Base-by-base conservation (phyloP, 2,797 vertebrate species). In the Rhinatrema bivittatum region DNA sequence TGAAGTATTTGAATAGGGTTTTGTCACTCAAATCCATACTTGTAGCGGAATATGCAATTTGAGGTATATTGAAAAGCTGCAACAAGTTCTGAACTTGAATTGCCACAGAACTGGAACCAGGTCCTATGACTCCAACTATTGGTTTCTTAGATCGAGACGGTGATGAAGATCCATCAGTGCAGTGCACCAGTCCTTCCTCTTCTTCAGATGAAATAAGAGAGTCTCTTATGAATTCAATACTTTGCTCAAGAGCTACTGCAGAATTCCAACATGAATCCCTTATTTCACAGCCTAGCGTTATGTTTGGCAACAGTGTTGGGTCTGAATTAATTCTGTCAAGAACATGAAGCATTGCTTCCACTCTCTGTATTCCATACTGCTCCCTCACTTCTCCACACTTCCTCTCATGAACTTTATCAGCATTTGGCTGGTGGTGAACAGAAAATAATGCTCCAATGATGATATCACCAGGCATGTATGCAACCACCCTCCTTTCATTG, bases 191-290 rank as follows among this genome's bases (percentile, higher is more conserved):
- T 19, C 85, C 91, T 58, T 46, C 89, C 49, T 45, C 79, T 45
- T 98, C 96, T 36, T 98, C 91, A 0, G 91, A 82, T 6, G 94
- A 91, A 36, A 98, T 91, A 10, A 98, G 85, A 1, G 95, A 99
- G 70, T 97, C 94, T 13, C 81, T 80, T 54, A 99, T 98, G 61
- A 99, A 99, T 60, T 99, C 96, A 7, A 99, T 99, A 51, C 96
- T 99, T 67, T 99, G 96, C 72, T 99, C 96, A 23, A 99, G 80
- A 9, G 96, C 96, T 48, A 99, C 96, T 0, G 95, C 93, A 1
- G 95, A 94, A 72, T 99, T 94, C 96, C 96, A 99, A 53, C 96
- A 99, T 1, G 96, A 99, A 68, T 98, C 96, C 62, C 93, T 87
- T 74, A 99, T 99, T 79, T 99, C 96, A 24, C 96, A 98, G 60